phyloP scores from a whole-genome alignment of 1,140 invertebrate species.

The Zaprionus africanus region DNA sequence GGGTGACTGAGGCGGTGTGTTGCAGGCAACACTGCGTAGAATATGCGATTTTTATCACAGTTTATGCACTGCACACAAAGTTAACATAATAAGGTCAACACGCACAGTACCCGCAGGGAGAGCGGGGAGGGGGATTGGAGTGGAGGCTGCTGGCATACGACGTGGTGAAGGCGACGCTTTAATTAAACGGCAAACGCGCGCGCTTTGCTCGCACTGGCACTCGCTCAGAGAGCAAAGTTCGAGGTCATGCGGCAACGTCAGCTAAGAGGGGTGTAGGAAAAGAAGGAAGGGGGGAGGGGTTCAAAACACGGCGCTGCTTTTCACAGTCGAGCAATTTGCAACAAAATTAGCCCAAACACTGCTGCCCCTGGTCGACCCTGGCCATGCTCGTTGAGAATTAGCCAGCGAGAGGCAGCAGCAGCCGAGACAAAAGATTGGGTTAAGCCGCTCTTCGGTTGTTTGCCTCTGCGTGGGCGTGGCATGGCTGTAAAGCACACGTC shows the following conservation, averaged over 20 bases:
- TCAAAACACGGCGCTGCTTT: conserved; percentile 54
- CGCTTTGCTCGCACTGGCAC: conserved; percentile 5
- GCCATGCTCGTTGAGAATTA: conserved; percentile 62
- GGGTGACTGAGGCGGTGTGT: background rate
- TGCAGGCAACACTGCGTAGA: conserved; percentile 54
- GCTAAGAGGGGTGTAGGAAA: background rate
- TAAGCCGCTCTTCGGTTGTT: conserved; percentile 37
- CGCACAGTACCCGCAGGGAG: conserved; percentile 48
- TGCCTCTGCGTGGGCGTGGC: conserved; percentile 11
- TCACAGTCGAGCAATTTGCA: conserved; percentile 76
- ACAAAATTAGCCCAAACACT: conserved; percentile 75
- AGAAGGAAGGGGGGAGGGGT: background rate
- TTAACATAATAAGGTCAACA: conserved; percentile 81
- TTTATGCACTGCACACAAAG: conserved; percentile 81
- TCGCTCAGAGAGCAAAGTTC: conserved; percentile 64
- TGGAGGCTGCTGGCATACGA: background rate
- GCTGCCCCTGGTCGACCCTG: conserved; percentile 36
- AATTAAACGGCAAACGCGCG: conserved; percentile 71
- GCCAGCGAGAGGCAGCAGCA: conserved; percentile 10
- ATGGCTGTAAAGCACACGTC: conserved; percentile 50
- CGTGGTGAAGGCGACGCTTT: conserved; percentile 50
- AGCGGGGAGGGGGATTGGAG: background rate
- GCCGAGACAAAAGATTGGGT: conserved; percentile 72
- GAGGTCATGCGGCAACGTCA: conserved; percentile 50
- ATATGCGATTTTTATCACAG: conserved; percentile 80